Percentiles rank a stretch among this genome's conserved stretches.
Evolutionary conservation across 37 sponge, comb jelly and placozoan genomes (phyloP).

Genomic region (Aphrocallistes beatrix): DNA sequence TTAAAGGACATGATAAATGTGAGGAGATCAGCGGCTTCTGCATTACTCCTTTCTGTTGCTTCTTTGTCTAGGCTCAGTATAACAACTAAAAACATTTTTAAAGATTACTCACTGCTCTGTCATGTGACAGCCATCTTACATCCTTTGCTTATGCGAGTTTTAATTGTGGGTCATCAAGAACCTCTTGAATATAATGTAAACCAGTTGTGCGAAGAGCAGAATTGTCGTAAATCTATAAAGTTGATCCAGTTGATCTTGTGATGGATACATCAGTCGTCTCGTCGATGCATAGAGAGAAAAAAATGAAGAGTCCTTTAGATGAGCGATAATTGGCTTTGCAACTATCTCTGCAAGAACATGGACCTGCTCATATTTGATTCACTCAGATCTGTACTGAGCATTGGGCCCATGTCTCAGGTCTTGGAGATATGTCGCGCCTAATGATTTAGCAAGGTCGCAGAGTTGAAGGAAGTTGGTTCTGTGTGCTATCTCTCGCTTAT

Average conservation of each 20-base stretch:
- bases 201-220: conserved; percentile 36
- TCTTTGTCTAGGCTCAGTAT: conserved; percentile 22
- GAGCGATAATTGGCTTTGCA: no score
- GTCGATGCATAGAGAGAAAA: no score
- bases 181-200: conserved; percentile 20
- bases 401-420: conserved; percentile 20
- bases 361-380: no score
- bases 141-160: conserved; percentile 32
- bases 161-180: conserved; percentile 20
- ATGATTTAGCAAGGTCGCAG: not conserved
- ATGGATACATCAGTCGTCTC: no score
- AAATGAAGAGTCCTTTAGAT: no score
- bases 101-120: conserved; percentile 24
- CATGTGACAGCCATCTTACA: conserved; percentile 33
- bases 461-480: conserved; percentile 20
- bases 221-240: conserved; percentile 28
- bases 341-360: no score
- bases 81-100: conserved; percentile 13
- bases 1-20: no score
- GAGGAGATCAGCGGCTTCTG: conserved; percentile 26
- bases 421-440: conserved; percentile 25
- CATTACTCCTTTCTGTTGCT: conserved; percentile 20
- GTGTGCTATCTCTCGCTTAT: conserved; percentile 22
- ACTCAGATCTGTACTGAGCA: conserved; percentile 26
- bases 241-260: conserved; percentile 18